Percentiles rank a stretch among this genome's conserved stretches.
Conservation (phyloP, 2,113 vertebrate genomes). For the Sardina pilchardus region DNA sequence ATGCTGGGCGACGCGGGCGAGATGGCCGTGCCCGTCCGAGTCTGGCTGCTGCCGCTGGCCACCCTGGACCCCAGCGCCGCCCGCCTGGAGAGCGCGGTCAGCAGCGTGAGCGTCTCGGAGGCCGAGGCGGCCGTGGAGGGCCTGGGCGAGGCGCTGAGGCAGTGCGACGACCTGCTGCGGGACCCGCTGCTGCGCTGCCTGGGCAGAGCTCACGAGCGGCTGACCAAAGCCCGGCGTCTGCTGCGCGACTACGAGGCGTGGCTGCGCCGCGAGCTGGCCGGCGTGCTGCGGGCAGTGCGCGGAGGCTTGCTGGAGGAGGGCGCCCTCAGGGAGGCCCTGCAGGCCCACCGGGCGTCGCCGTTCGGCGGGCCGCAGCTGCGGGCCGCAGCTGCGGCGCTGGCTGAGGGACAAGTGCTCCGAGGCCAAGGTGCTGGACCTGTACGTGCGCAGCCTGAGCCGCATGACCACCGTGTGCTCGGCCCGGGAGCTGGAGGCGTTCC, state of each 20-base stretch:
- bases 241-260: not conserved
- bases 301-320: not conserved
- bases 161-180: not conserved
- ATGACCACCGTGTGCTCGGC: not conserved
- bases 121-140: not conserved
- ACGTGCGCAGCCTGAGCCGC: not conserved
- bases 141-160: not conserved
- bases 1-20: not conserved
- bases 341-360: not conserved
- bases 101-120: not conserved
- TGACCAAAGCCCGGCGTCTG: not conserved
- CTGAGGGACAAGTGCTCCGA: not conserved
- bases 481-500: not conserved
- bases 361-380: not conserved
- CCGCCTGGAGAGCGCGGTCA: not conserved
- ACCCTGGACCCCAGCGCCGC: not conserved
- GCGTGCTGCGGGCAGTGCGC: not conserved
- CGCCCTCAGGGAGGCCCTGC: not conserved
- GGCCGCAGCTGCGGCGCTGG: too few relatives aligned
- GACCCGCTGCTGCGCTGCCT: not conserved
- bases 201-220: not conserved
- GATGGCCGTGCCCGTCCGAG: not conserved
- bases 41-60: slow-evolving; percentile 1
- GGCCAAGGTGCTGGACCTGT: not conserved
- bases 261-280: not conserved